A percentile compares a stretch with the other conserved stretches of the same genome.
Conservation (phyloP, 2,113 vertebrate species). For the Neotragus pygmaeus region DNA sequence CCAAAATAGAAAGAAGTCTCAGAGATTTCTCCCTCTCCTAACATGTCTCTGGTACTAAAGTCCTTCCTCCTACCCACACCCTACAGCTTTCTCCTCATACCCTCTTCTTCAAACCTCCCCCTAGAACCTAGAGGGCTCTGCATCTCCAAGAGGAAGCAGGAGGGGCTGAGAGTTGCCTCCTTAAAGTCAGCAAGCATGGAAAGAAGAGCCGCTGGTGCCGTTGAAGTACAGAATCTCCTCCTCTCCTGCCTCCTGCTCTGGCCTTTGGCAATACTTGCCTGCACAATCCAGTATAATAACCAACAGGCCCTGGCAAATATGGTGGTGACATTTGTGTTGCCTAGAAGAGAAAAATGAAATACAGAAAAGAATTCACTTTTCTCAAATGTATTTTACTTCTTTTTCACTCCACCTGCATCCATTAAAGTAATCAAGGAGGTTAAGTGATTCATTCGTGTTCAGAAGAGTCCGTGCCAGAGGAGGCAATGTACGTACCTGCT, state of each 20-base stretch:
- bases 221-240: background rate
- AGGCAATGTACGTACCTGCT: background rate
- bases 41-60: background rate
- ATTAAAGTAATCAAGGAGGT: background rate
- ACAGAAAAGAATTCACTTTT: background rate
- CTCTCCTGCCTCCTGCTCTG: background rate
- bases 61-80: background rate
- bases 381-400: background rate
- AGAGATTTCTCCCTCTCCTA: background rate
- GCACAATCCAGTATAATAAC: background rate
- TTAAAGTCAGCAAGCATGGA: background rate
- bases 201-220: background rate
- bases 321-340: background rate
- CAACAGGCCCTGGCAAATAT: background rate
- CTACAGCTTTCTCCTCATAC: background rate
- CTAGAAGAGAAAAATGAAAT: background rate
- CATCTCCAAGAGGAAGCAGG: background rate
- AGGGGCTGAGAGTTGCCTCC: background rate
- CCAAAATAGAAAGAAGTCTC: background rate
- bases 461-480: background rate
- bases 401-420: background rate
- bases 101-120: background rate
- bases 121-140: background rate
- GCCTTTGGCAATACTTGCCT: background rate
- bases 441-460: background rate